These are phyloP conservation scores for Drosophila ananassae DNA, from an alignment of 1,140 invertebrate genomes.

Conservation along the genomic window DNA sequence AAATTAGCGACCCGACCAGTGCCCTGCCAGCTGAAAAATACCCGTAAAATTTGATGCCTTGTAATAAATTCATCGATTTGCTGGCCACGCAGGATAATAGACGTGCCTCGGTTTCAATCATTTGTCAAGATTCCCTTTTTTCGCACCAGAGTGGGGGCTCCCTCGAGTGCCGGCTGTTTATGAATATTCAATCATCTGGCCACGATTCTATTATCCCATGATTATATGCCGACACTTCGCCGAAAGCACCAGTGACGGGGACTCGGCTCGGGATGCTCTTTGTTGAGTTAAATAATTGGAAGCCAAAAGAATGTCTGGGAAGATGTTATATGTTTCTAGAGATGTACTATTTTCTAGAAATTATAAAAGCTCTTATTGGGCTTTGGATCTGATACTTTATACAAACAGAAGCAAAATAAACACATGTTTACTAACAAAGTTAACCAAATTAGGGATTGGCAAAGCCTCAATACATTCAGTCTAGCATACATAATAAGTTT, in stretches of 20 bases:
- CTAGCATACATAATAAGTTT: too few species aligned
- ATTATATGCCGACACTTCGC: background rate
- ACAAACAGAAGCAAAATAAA: too few species aligned
- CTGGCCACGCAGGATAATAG: slow-evolving; percentile 2
- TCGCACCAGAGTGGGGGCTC: background rate
- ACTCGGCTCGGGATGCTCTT: too few species aligned
- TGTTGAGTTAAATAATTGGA: too few species aligned
- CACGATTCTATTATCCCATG: slow-evolving; percentile 13
- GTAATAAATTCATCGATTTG: slow-evolving; percentile 61
- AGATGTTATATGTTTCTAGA: too few species aligned
- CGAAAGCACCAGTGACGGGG: background rate
- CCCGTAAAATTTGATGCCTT: slow-evolving; percentile 21
- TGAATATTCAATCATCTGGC: slow-evolving; percentile 39
- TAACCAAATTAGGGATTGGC: too few species aligned
- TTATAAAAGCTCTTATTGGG: too few species aligned
- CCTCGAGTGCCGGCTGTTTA: background rate
- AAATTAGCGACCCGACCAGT: slow-evolving; percentile 40
- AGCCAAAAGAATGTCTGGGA: too few species aligned
- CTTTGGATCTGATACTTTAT: too few species aligned
- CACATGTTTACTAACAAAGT: too few species aligned
- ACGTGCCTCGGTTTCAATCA: slow-evolving; percentile 4
- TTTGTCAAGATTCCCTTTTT: slow-evolving; percentile 12
- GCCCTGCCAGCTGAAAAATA: slow-evolving; percentile 24
- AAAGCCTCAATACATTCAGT: too few species aligned
- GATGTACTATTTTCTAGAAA: too few species aligned